Conservation (phyloP, 2,888 invertebrate genomes). For the Eristalinus sepulchralis region DNA sequence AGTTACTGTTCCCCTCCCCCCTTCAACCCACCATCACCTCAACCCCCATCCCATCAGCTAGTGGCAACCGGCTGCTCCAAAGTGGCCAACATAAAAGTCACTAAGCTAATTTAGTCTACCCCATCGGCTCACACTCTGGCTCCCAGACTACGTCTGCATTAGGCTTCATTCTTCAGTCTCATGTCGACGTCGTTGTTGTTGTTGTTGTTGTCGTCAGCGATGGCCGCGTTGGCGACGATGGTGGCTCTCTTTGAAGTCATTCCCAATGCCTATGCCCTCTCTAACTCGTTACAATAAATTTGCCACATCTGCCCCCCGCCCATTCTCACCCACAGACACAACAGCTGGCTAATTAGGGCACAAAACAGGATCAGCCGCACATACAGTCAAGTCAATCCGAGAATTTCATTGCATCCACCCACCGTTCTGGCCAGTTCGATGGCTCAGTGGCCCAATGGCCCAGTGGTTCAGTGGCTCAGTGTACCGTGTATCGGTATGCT, state of each 20-base stretch:
- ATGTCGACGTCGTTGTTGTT: neutral
- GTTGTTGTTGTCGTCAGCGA: neutral
- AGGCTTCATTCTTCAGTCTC: constrained; percentile 13
- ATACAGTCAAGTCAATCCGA: constrained; percentile 43
- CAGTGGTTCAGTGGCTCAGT: neutral
- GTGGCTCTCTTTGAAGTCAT: constrained; percentile 44
- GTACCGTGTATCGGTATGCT: neutral
- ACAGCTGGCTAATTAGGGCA: constrained; percentile 66
- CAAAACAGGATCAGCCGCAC: constrained; percentile 66
- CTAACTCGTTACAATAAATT: constrained; percentile 66
- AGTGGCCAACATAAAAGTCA: constrained; percentile 67
- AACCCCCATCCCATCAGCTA: neutral
- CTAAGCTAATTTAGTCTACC: constrained; percentile 62
- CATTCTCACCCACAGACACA: constrained; percentile 4
- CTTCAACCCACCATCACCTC: neutral
- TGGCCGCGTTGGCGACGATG: constrained; percentile 1
- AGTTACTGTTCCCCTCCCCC: constrained; percentile 26
- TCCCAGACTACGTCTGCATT: neutral
- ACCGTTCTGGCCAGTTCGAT: neutral
- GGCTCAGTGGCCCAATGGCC: neutral
- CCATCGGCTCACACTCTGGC: constrained; percentile 2
- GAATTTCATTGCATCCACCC: constrained; percentile 55
- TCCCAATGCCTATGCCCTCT: constrained; percentile 31
- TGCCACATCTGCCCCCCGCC: constrained; percentile 19
- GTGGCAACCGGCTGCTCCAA: constrained; percentile 47